Conservation (phyloP, 2,113 vertebrate species). For the Microcebus ravelobensis region DNA sequence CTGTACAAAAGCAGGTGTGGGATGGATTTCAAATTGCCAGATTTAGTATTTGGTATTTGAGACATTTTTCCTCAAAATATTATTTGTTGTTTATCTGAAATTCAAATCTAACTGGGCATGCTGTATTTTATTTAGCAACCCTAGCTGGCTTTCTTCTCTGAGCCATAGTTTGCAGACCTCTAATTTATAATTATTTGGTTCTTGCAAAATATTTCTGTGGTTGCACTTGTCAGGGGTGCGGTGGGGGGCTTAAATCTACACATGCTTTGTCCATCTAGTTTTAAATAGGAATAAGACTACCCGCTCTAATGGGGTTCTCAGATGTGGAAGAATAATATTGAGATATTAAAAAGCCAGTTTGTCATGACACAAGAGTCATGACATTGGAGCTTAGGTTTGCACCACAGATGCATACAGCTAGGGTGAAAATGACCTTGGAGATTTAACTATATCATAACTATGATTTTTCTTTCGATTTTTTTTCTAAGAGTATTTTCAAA, state of each 20-base stretch:
- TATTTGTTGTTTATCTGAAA: slow-evolving; percentile 8
- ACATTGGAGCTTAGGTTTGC: neutral
- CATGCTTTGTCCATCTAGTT: neutral
- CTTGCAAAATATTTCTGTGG: neutral
- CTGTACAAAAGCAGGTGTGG: neutral
- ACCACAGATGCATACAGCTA: neutral
- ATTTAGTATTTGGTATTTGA: neutral
- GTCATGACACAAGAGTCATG: neutral
- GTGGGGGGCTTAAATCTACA: neutral
- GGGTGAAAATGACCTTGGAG: neutral
- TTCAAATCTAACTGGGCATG: neutral
- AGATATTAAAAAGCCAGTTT: neutral
- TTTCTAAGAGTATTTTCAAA: neutral
- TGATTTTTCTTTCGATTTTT: neutral
- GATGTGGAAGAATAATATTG: neutral
- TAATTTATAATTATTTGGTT: neutral
- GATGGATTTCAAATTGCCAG: neutral
- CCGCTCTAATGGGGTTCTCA: neutral
- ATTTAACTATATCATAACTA: neutral
- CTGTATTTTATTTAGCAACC: neutral
- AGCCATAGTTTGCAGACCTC: neutral
- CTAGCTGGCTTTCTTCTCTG: neutral
- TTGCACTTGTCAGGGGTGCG: neutral
- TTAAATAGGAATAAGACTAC: neutral
- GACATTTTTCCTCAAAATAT: neutral